Percentiles rank a stretch among this genome's conserved stretches.
phyloP scores from a whole-genome alignment of 2,888 invertebrate species.

The Chrysolina oricalcia region DNA sequence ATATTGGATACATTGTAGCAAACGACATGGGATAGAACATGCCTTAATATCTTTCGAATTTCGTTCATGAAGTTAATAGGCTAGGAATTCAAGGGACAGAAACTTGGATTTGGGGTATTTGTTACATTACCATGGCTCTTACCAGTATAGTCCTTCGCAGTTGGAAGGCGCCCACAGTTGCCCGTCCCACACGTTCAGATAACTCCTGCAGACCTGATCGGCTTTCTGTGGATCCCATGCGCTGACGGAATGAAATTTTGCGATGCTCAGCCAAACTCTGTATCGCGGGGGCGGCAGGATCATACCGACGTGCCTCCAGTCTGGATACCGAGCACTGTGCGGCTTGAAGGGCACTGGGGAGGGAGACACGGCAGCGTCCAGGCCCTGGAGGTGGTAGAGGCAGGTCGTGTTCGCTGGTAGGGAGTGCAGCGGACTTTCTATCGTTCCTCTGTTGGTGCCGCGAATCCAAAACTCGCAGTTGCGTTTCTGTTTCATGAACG shows the following conservation, averaged over 20 bases:
- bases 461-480: constrained; percentile 90
- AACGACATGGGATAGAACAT: too few species aligned
- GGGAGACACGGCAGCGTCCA: constrained; percentile 74
- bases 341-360: constrained; percentile 75
- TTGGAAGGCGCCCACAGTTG: constrained; percentile 83
- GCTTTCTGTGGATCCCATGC: constrained; percentile 78
- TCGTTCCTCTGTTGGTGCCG: constrained; percentile 84
- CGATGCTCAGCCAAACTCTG: constrained; percentile 88
- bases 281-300: constrained; percentile 79
- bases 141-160: constrained; percentile 89
- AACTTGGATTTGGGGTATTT: too few species aligned
- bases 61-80: too few species aligned
- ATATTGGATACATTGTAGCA: too few species aligned
- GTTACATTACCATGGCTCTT: too few species aligned
- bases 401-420: constrained; percentile 92
- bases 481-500: constrained; percentile 88
- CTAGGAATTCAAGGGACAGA: too few species aligned
- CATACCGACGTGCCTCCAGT: constrained; percentile 74
- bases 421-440: constrained; percentile 90
- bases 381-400: constrained; percentile 86
- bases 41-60: too few species aligned
- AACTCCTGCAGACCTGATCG: constrained; percentile 85
- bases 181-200: constrained; percentile 91
- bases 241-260: constrained; percentile 85
- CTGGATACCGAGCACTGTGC: constrained; percentile 72